These are phyloP conservation scores for Drosophila elegans DNA, from an alignment of 1,140 invertebrate species.

Conservation along the genomic window DNA sequence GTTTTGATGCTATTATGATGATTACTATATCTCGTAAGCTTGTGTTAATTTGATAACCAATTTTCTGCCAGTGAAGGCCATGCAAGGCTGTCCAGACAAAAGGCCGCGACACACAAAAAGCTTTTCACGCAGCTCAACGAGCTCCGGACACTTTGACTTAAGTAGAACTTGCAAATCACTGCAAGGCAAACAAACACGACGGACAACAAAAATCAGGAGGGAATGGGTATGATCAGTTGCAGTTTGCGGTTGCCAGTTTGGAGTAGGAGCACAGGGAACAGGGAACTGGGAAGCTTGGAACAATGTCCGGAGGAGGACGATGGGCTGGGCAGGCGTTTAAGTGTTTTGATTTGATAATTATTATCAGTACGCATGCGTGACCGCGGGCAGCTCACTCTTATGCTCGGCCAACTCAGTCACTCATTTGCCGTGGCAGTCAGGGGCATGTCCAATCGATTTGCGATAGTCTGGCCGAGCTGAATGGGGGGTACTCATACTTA, in stretches of 20 bases:
- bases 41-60: not conserved
- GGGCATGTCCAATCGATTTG: slow-evolving; percentile 73
- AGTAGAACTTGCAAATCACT: slow-evolving; percentile 82
- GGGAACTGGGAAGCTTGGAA: slow-evolving; percentile 1
- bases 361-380: slow-evolving; percentile 82
- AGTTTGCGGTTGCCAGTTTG: not conserved
- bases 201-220: slow-evolving; percentile 16
- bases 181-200: slow-evolving; percentile 78
- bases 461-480: slow-evolving; percentile 49
- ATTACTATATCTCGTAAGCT: no score
- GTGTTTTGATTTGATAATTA: slow-evolving; percentile 85
- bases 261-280: not conserved
- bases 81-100: slow-evolving; percentile 41
- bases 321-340: slow-evolving; percentile 80
- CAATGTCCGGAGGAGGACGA: slow-evolving; percentile 33
- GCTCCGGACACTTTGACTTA: slow-evolving; percentile 68
- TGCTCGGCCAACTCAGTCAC: slow-evolving; percentile 5
- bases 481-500: slow-evolving; percentile 14
- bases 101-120: slow-evolving; percentile 58
- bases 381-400: slow-evolving; percentile 36
- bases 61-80: slow-evolving; percentile 11
- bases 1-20: no score
- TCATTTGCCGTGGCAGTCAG: slow-evolving; percentile 2
- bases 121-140: slow-evolving; percentile 66
- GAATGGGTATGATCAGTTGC: not conserved